These are phyloP conservation scores for Drosophila ochracea DNA, from an alignment of 2,888 invertebrate genomes.

Conservation along the genomic window DNA sequence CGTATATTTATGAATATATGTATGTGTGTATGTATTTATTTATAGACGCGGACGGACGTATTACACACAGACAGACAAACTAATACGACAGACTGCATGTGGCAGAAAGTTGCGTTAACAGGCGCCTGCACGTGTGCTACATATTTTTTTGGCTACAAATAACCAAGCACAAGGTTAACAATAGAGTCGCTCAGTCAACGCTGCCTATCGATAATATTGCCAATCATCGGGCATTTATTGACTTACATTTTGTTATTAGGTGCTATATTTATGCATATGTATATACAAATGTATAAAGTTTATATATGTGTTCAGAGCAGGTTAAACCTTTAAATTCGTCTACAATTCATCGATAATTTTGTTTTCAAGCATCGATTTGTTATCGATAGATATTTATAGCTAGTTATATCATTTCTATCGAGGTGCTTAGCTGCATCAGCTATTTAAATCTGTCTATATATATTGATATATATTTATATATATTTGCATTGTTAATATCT, in stretches of 20 bases:
- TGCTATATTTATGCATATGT: background rate
- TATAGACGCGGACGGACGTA: conserved; percentile 21
- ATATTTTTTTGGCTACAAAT: conserved; percentile 17
- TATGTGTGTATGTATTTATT: conserved; percentile 3
- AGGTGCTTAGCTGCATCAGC: background rate
- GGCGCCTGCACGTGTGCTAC: conserved; percentile 47
- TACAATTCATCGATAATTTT: background rate
- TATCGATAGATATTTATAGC: conserved; percentile 6
- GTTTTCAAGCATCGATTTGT: background rate
- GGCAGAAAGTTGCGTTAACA: conserved; percentile 12
- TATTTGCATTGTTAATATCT: background rate
- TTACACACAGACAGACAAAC: conserved; percentile 17
- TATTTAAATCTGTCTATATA: background rate
- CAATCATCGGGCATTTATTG: background rate
- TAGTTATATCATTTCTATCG: too few relatives aligned
- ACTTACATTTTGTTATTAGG: background rate
- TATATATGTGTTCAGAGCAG: background rate
- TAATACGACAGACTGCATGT: conserved; percentile 3
- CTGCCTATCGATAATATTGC: conserved; percentile 18
- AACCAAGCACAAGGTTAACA: conserved; percentile 36
- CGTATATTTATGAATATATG: conserved; percentile 2
- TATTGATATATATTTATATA: too few relatives aligned
- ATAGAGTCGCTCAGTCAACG: conserved; percentile 7
- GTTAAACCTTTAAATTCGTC: background rate
- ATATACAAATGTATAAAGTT: background rate